A percentile compares a stretch with the other conserved stretches of the same genome.
phyloP scores from a whole-genome alignment of 2,888 invertebrate genomes.

The Apodemia zela region DNA sequence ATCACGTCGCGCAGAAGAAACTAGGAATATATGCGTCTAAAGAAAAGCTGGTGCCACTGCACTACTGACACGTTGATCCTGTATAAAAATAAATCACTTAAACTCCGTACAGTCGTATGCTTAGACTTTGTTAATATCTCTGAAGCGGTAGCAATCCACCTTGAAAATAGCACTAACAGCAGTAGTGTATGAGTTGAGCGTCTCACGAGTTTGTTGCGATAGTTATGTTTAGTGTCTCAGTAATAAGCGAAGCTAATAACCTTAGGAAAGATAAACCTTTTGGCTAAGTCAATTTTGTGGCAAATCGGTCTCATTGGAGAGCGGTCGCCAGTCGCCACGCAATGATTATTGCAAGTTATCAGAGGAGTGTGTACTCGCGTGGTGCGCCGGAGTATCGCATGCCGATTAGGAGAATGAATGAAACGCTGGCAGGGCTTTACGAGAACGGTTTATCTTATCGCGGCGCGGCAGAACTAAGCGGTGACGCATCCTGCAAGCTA shows the following conservation, averaged over 20 bases:
- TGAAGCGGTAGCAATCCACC: neutral
- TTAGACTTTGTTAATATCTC: neutral
- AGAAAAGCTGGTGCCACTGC: too few relatives aligned
- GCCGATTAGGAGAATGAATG: constrained; percentile 1
- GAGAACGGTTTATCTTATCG: constrained; percentile 8
- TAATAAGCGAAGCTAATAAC: neutral
- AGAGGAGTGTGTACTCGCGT: neutral
- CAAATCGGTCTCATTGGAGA: neutral
- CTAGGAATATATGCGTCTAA: too few relatives aligned
- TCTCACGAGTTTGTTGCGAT: neutral
- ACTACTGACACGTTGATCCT: too few relatives aligned
- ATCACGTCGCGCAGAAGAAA: too few relatives aligned
- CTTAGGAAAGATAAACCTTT: neutral
- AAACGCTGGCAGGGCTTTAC: neutral
- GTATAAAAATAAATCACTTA: too few relatives aligned
- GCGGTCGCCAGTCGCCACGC: neutral
- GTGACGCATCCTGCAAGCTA: constrained; percentile 7
- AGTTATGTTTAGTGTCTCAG: neutral
- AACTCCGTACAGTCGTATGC: neutral
- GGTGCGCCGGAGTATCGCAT: neutral
- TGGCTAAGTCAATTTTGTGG: too few relatives aligned
- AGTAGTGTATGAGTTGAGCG: neutral
- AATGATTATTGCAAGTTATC: neutral
- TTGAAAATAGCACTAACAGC: neutral
- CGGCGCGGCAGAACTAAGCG: constrained; percentile 5